phyloP scores from a whole-genome alignment of 1,140 invertebrate genomes.

The Polyergus mexicanus region DNA sequence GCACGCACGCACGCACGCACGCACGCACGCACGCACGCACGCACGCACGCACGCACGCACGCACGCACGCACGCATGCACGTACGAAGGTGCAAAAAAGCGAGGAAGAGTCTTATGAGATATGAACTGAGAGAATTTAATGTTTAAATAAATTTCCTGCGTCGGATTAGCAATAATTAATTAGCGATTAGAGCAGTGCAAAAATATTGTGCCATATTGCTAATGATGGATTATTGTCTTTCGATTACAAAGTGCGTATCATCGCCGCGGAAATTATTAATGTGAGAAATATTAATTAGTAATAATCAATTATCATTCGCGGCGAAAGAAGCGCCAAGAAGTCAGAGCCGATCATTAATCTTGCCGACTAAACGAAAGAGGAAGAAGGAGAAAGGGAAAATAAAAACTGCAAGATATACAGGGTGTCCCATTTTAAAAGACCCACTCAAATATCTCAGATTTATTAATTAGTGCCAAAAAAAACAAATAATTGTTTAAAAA shows the following conservation, averaged over 20 bases:
- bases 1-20: background rate
- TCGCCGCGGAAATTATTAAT: background rate
- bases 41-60: background rate
- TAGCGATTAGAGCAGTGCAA: background rate
- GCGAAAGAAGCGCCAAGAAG: background rate
- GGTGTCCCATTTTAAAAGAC: no score
- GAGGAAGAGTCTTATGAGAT: background rate
- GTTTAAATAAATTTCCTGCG: background rate
- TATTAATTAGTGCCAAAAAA: no score
- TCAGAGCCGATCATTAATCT: slow-evolving; percentile 32
- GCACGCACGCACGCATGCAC: background rate
- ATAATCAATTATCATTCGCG: slow-evolving; percentile 33
- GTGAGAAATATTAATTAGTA: slow-evolving; percentile 39
- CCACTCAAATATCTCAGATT: no score
- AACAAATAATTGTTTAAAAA: no score
- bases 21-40: background rate
- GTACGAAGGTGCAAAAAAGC: background rate
- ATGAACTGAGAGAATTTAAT: background rate
- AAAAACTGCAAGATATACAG: background rate
- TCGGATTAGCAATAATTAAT: slow-evolving; percentile 30
- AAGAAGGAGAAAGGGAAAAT: no score
- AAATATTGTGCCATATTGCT: background rate
- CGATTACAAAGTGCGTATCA: background rate
- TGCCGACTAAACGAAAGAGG: background rate
- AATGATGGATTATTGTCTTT: background rate